These are phyloP conservation scores for Tenualosa thibaudeaui DNA, from an alignment of 2,797 vertebrate species.

Conservation along the genomic window DNA sequence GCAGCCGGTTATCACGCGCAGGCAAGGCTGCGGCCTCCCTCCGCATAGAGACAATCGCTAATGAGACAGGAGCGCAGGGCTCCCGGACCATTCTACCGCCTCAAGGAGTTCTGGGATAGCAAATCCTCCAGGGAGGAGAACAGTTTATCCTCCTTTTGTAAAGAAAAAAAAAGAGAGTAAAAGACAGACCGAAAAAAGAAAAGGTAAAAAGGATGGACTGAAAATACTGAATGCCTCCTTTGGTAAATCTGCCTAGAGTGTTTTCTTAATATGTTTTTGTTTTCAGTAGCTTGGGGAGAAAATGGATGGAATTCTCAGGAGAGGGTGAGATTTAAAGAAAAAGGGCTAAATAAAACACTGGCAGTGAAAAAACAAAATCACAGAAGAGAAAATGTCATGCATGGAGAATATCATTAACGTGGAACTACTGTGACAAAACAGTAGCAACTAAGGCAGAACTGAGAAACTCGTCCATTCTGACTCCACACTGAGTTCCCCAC, in stretches of 20 bases:
- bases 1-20: slow-evolving; percentile 94
- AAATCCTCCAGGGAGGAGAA: slow-evolving; percentile 82
- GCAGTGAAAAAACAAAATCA: background rate
- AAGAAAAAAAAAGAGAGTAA: slow-evolving; percentile 34
- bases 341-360: background rate
- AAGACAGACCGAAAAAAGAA: background rate
- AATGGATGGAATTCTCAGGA: slow-evolving; percentile 24
- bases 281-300: slow-evolving; percentile 23
- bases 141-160: slow-evolving; percentile 81
- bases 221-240: slow-evolving; percentile 13
- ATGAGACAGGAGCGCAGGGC: slow-evolving; percentile 76
- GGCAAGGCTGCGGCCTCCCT: slow-evolving; percentile 90
- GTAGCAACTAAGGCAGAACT: background rate
- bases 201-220: slow-evolving; percentile 48
- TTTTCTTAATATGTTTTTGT: slow-evolving; percentile 35
- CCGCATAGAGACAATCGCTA: slow-evolving; percentile 97
- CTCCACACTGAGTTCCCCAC: background rate
- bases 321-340: slow-evolving; percentile 1
- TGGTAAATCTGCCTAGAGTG: slow-evolving; percentile 30
- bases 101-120: slow-evolving; percentile 85
- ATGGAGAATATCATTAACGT: slow-evolving; percentile 12
- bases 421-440: background rate
- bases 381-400: background rate
- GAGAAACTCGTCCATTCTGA: background rate
- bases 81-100: slow-evolving; percentile 85